Percentiles rank a stretch among this genome's conserved stretches.
phyloP scores from a whole-genome alignment of 2,113 vertebrate species.

The Galbula dea region DNA sequence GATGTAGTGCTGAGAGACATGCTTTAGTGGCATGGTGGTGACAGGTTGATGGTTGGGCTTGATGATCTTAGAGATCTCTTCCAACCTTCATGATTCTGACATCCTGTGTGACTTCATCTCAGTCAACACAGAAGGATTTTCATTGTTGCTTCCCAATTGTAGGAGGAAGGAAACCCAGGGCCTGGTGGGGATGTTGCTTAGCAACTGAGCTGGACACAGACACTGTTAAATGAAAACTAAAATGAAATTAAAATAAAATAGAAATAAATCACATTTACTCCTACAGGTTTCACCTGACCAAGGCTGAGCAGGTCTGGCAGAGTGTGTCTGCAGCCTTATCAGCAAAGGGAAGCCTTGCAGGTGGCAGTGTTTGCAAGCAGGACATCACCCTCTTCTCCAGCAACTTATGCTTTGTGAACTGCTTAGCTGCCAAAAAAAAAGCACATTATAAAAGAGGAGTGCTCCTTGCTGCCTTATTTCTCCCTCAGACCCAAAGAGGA shows the following conservation, averaged over 20 bases:
- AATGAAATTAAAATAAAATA: not conserved
- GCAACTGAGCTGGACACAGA: conserved; percentile 8
- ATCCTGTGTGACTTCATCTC: no score
- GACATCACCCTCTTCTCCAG: not conserved
- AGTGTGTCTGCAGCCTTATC: not conserved
- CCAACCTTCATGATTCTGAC: no score
- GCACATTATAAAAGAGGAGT: not conserved
- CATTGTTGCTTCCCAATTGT: not conserved
- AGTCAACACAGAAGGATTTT: not conserved
- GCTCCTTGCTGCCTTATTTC: not conserved
- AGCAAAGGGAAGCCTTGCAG: not conserved
- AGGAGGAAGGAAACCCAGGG: conserved; percentile 29
- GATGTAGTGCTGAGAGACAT: no score
- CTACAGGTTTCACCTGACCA: not conserved
- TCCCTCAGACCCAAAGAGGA: not conserved
- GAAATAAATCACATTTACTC: not conserved
- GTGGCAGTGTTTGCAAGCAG: not conserved
- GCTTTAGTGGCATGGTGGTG: no score
- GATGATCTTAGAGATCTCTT: no score
- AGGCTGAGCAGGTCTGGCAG: not conserved
- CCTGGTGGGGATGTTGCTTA: conserved; percentile 48
- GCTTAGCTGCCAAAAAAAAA: not conserved
- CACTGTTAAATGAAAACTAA: not conserved
- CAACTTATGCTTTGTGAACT: not conserved
- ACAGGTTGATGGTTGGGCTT: no score